These are phyloP conservation scores for Bos javanicus DNA, from an alignment of 2,113 vertebrate genomes.

Conservation along the genomic window DNA sequence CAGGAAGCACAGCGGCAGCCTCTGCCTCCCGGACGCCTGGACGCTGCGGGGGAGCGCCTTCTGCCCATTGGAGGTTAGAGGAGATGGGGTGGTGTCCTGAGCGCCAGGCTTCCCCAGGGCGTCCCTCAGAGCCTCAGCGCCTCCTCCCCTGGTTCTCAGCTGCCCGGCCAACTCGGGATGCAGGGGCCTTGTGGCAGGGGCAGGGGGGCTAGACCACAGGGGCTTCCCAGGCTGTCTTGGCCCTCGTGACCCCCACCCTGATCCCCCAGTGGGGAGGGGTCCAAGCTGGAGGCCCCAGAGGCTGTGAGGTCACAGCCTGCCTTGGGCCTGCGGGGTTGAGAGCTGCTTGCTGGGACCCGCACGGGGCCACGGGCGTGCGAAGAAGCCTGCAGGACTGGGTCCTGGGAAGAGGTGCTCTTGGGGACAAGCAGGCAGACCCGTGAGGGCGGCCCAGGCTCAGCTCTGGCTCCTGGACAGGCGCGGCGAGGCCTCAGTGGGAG, in stretches of 20 bases:
- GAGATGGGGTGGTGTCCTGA: fast-evolving
- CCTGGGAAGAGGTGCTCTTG: no score
- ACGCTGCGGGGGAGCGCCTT: fast-evolving
- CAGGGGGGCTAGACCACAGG: neutral
- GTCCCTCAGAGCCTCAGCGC: neutral
- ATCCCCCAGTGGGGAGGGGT: neutral
- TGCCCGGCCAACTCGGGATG: fast-evolving
- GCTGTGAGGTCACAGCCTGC: no score
- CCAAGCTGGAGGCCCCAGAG: neutral
- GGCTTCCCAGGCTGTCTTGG: neutral
- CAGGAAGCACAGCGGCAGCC: fast-evolving
- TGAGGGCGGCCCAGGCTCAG: fast-evolving
- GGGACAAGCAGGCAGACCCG: neutral
- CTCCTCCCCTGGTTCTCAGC: neutral
- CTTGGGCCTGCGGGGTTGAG: neutral
- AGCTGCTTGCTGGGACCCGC: neutral
- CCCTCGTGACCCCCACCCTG: neutral
- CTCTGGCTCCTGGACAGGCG: fast-evolving
- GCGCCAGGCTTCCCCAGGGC: fast-evolving
- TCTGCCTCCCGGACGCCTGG: neutral
- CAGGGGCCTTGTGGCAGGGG: neutral
- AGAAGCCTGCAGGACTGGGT: fast-evolving
- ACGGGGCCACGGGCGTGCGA: fast-evolving
- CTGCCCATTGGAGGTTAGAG: neutral
- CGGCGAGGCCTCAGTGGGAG: neutral